Conservation (phyloP, 2,888 invertebrate genomes). For the Elmis aenea region DNA sequence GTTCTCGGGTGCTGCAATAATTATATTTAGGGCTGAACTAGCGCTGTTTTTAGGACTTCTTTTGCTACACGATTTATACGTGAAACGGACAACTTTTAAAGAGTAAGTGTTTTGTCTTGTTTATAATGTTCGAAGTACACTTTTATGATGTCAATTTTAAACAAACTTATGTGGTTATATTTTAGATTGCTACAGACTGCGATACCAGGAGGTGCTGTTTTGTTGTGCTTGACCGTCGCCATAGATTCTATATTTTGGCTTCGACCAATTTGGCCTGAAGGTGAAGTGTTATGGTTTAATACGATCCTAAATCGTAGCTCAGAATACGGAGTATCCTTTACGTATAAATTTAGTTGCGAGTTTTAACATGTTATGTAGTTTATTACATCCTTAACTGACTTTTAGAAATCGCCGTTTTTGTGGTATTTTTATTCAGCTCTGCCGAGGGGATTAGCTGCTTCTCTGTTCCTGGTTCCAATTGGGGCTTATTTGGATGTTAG, state of each 20-base stretch:
- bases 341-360: not conserved
- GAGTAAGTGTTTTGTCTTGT: conserved; percentile 56
- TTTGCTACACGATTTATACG: conserved; percentile 72
- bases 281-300: conserved; percentile 95
- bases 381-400: conserved; percentile 43
- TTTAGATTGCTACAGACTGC: conserved; percentile 67
- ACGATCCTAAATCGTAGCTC: conserved; percentile 90
- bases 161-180: conserved; percentile 5
- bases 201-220: conserved; percentile 64
- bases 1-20: conserved; percentile 79
- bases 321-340: conserved; percentile 94
- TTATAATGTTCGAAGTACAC: not conserved
- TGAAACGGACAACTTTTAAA: conserved; percentile 61
- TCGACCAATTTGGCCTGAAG: conserved; percentile 91
- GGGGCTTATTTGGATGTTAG: conserved; percentile 71
- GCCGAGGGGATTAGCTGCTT: conserved; percentile 83
- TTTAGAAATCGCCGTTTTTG: conserved; percentile 82
- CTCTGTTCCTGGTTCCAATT: conserved; percentile 72
- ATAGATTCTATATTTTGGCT: conserved; percentile 95
- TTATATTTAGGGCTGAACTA: conserved; percentile 88
- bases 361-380: conserved; percentile 6
- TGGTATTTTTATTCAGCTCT: conserved; percentile 99
- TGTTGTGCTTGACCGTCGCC: conserved; percentile 65
- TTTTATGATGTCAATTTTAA: not conserved
- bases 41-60: conserved; percentile 81